Conservation (phyloP, 2,113 vertebrate genomes). For the Bubo blakistoni region DNA sequence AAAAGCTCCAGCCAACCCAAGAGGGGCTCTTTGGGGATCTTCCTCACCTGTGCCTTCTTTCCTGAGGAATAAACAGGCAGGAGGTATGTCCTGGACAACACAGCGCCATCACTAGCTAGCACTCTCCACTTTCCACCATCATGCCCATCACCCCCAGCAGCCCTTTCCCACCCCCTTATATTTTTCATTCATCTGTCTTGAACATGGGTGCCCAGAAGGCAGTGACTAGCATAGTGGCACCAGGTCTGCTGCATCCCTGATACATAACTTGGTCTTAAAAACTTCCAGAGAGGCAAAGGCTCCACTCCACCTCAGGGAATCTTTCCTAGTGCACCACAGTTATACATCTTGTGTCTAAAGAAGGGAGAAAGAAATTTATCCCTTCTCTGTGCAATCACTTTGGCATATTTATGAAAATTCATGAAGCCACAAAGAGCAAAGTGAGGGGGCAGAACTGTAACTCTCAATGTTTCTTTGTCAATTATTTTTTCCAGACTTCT, state of each 20-base stretch:
- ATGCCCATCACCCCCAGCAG: not conserved
- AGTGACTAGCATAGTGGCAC: fast-evolving
- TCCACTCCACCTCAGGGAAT: not conserved
- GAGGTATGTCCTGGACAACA: not conserved
- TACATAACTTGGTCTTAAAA: not conserved
- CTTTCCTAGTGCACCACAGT: not conserved
- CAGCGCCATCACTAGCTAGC: not conserved
- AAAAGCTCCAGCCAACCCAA: not conserved
- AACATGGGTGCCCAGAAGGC: not conserved
- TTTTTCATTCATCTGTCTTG: not conserved
- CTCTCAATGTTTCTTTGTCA: not conserved
- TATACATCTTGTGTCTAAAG: not conserved
- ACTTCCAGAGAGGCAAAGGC: not conserved
- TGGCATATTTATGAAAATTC: not conserved
- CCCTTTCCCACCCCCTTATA: not conserved
- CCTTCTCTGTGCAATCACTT: not conserved
- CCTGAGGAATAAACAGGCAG: not conserved
- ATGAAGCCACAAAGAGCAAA: not conserved
- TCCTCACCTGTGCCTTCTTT: not conserved
- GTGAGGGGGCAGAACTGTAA: not conserved
- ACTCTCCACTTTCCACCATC: not conserved
- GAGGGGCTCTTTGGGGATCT: not conserved
- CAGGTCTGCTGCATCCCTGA: not conserved
- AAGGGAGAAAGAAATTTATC: not conserved
- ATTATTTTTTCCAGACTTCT: not conserved